phyloP scores from a whole-genome alignment of 2,888 invertebrate species.

The Limnephilus auricula region DNA sequence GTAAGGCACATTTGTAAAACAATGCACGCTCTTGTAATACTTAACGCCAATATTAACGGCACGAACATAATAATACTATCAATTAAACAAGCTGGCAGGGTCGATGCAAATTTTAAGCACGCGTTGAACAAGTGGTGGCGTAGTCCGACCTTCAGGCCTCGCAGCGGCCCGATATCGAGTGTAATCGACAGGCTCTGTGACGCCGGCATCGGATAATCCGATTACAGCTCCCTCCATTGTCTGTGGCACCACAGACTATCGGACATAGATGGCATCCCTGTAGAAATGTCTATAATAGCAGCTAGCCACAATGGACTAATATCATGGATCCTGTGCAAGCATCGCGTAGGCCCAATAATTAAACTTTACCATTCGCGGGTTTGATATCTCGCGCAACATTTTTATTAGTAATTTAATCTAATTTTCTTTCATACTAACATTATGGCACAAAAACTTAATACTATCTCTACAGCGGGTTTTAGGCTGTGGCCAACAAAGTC shows the following conservation, averaged over 20 bases:
- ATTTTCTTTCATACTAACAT: too few species aligned
- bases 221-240: constrained; percentile 50
- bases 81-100: neutral
- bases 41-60: neutral
- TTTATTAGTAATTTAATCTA: neutral
- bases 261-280: neutral
- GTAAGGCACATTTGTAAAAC: neutral
- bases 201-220: constrained; percentile 57
- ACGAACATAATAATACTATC: neutral
- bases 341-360: neutral
- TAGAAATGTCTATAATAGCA: neutral
- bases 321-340: neutral
- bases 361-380: neutral
- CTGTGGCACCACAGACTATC: neutral
- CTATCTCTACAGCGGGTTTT: too few species aligned
- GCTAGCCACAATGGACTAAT: neutral
- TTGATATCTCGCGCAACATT: neutral
- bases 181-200: constrained; percentile 59
- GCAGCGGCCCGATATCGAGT: neutral
- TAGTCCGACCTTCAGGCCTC: neutral
- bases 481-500: too few species aligned
- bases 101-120: neutral
- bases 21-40: neutral
- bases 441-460: too few species aligned
- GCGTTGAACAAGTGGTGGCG: neutral